Evolutionary conservation across 2,797 vertebrate species (phyloP).

Genomic region (Lithobates pipiens): DNA sequence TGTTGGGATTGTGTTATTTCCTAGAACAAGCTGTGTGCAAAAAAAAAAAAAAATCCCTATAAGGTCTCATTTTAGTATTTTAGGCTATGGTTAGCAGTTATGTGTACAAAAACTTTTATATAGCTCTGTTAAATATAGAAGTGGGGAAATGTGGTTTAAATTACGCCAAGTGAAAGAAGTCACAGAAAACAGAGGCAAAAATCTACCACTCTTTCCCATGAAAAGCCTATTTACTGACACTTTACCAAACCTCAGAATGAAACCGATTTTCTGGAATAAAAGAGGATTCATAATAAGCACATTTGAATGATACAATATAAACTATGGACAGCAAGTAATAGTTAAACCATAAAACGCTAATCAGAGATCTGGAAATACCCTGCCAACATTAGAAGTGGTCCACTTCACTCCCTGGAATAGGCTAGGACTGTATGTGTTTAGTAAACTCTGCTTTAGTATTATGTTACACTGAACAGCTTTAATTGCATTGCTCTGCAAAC

Average conservation of each 20-base stretch:
- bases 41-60: slow-evolving; percentile 29
- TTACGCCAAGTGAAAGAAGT: slow-evolving; percentile 44
- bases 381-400: slow-evolving; percentile 8
- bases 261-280: slow-evolving; percentile 20
- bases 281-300: slow-evolving; percentile 2
- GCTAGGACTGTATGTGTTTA: background rate
- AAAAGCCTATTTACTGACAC: slow-evolving; percentile 49
- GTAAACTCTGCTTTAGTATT: slow-evolving; percentile 27
- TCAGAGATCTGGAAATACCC: slow-evolving; percentile 8
- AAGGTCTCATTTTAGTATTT: slow-evolving; percentile 17
- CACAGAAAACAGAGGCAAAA: slow-evolving; percentile 29
- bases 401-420: background rate
- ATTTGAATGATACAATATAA: background rate
- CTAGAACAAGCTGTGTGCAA: slow-evolving; percentile 5
- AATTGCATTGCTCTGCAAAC: slow-evolving; percentile 42
- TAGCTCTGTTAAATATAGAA: slow-evolving; percentile 53
- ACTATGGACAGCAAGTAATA: background rate
- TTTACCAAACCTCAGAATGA: slow-evolving; percentile 31
- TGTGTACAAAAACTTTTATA: slow-evolving; percentile 44
- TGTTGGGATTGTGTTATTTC: background rate
- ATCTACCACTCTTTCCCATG: slow-evolving; percentile 17
- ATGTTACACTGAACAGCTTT: slow-evolving; percentile 23
- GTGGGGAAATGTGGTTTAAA: slow-evolving; percentile 46
- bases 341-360: background rate
- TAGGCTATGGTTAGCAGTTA: slow-evolving; percentile 35